phyloP scores from a whole-genome alignment of 2,113 vertebrate species.

The Lepus europaeus region DNA sequence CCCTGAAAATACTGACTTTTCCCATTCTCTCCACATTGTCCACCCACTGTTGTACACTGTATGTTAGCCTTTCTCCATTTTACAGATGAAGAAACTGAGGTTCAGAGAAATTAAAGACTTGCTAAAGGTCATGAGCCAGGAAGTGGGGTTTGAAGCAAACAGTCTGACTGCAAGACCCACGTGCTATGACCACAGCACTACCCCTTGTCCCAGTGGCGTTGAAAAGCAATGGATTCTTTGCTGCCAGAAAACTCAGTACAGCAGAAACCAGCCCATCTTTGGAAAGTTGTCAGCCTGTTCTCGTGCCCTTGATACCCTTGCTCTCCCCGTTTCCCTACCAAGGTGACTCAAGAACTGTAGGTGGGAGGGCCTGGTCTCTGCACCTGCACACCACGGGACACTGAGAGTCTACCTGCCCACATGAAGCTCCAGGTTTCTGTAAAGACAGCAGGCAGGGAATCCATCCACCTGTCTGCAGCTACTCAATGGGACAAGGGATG shows the following conservation, averaged over 20 bases:
- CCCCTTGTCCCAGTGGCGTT: background rate
- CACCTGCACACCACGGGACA: background rate
- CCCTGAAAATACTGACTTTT: background rate
- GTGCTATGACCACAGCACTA: background rate
- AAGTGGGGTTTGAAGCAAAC: background rate
- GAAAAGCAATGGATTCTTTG: background rate
- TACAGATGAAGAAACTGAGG: slow-evolving; percentile 1
- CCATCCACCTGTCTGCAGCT: background rate
- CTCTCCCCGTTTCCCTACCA: too few relatives aligned
- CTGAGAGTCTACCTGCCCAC: background rate
- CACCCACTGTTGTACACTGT: background rate
- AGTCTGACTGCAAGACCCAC: background rate
- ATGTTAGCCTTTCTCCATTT: background rate
- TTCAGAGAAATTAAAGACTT: slow-evolving; percentile 5
- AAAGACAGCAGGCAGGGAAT: background rate
- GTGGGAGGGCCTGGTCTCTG: background rate
- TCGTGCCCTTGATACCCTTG: background rate
- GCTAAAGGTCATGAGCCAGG: background rate
- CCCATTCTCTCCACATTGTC: background rate
- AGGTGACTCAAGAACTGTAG: accelerated
- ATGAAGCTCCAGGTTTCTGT: background rate
- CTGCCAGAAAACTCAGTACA: background rate
- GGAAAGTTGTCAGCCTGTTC: background rate
- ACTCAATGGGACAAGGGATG: background rate
- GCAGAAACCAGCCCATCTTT: background rate